Base-by-base conservation (phyloP, 2,113 vertebrate species). In the Silurus asotus region DNA sequence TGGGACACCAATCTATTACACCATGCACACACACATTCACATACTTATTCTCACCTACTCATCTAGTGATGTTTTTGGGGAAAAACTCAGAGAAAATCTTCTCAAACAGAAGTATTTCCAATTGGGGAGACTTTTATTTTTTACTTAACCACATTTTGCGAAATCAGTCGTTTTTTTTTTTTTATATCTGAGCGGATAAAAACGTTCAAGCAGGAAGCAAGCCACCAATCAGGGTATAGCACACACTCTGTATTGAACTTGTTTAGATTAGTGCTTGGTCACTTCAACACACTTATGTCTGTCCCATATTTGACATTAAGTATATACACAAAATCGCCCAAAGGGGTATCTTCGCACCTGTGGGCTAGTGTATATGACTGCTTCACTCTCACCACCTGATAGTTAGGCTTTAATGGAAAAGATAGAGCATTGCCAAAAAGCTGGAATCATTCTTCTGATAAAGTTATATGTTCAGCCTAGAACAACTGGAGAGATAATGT, bases 381-480 rank as follows among this genome's bases (percentile, higher is more conserved):
- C 96, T 96, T 96, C 96, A 96, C 97, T 98, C 97, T 97, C 97
- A 95, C 94, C 92, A 94, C 93, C 96, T 96, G 98, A 99, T 99
- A 98, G 97, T 96, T 93, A 95, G 93, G 94, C 92, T 97, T 96
- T 98, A 98, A 99, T 98, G 96, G 97, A 98, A 99, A 97, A 95
- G 96, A 98, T 96, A 97, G 96, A 96, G 96, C 96, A 94, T 96
- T 97, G 97, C 97, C 97, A 98, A 99, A 97, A 97, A 96, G 96
- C 96, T 96, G 96, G 97, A 98, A 98, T 98, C 97, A 97, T 98
- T 99, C 97, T 96, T 97, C 96, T 97, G 98, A 99, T 99, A 99
- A 99, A 99, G 97, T 99, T 98, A 99, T 99, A 99, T 97, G 98
- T 99, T 99, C 96, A 97, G 97, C 97, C 97, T 96, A 96, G 96